Conservation (phyloP, 2,113 vertebrate species). For the Cyanistes caeruleus region DNA sequence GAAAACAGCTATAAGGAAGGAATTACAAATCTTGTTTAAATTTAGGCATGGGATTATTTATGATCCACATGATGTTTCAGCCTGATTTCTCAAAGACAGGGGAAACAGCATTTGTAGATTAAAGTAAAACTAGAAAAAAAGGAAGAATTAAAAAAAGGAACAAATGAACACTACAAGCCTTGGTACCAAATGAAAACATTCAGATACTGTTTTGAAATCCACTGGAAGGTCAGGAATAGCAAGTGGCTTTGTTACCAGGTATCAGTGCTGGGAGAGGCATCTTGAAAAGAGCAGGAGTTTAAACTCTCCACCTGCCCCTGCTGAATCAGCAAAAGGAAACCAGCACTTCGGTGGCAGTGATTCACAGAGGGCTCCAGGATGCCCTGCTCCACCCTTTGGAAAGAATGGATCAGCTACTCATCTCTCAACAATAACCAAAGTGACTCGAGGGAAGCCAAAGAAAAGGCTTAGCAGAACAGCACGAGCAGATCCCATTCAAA, state of each 20-base stretch:
- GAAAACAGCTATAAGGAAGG: neutral
- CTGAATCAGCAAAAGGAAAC: neutral
- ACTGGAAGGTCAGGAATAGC: neutral
- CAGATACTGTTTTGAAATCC: neutral
- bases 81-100: neutral
- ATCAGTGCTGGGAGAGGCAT: neutral
- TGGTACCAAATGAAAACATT: neutral
- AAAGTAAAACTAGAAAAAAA: neutral
- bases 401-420: neutral
- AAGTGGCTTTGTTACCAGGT: neutral
- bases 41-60: neutral
- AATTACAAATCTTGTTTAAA: neutral
- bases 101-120: neutral
- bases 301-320: neutral
- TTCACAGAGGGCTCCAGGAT: neutral
- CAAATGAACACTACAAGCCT: neutral
- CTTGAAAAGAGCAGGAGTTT: neutral
- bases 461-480: neutral
- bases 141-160: neutral
- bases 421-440: neutral
- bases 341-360: accelerated
- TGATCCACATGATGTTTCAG: neutral
- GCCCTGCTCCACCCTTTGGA: neutral
- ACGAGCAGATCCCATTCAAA: neutral
- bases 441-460: neutral